These are phyloP conservation scores for Pelusios castaneus DNA, from an alignment of 2,113 vertebrate species.

Conservation along the genomic window DNA sequence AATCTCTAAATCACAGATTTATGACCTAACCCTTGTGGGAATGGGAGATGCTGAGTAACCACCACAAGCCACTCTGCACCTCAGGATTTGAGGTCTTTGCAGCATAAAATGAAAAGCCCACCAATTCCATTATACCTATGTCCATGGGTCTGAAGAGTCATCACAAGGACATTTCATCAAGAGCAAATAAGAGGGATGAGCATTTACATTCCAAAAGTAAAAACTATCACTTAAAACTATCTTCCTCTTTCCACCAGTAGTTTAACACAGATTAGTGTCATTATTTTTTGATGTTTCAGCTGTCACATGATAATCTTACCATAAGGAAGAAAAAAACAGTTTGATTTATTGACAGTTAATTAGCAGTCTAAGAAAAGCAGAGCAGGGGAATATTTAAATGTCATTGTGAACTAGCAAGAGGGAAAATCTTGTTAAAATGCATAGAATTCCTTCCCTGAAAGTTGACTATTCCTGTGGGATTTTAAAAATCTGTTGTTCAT, in stretches of 20 bases:
- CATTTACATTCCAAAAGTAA: background rate
- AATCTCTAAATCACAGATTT: background rate
- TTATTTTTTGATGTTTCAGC: conserved; percentile 23
- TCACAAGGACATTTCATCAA: background rate
- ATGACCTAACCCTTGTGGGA: background rate
- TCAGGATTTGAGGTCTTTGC: background rate
- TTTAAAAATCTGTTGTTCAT: background rate
- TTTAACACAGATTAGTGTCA: conserved; percentile 12
- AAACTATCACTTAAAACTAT: background rate
- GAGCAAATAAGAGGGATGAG: background rate
- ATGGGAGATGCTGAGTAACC: background rate
- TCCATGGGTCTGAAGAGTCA: background rate
- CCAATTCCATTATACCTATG: background rate
- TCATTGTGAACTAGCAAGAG: background rate
- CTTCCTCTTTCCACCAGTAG: background rate
- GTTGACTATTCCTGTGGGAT: background rate
- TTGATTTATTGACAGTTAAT: conserved; percentile 33
- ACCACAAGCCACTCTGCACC: background rate
- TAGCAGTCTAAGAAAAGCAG: background rate
- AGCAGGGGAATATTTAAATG: background rate
- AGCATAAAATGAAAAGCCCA: background rate
- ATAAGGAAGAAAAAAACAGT: background rate
- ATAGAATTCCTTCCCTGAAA: background rate
- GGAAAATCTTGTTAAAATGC: background rate
- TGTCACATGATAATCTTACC: background rate